Evolutionary conservation across 2,113 vertebrate species (phyloP).

Genomic region (Bos javanicus): DNA sequence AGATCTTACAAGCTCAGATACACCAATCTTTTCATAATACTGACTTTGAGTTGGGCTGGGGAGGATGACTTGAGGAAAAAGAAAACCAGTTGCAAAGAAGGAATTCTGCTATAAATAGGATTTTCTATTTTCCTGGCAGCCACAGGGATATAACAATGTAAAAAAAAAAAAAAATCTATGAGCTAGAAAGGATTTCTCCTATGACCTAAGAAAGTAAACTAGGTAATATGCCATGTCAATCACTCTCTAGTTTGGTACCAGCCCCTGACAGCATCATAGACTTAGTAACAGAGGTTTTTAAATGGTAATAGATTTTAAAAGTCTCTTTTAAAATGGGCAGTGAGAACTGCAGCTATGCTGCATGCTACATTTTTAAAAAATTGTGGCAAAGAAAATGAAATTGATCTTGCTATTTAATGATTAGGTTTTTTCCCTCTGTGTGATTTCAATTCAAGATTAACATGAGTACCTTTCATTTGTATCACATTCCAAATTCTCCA

Average conservation of each 20-base stretch:
- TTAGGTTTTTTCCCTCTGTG: background rate
- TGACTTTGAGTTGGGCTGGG: background rate
- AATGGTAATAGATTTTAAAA: background rate
- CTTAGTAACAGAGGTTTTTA: constrained; percentile 6
- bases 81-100: background rate
- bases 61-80: background rate
- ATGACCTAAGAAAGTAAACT: constrained; percentile 15
- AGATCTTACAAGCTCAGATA: background rate
- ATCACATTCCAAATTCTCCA: background rate
- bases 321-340: background rate
- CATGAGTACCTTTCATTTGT: background rate
- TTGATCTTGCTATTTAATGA: background rate
- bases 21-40: background rate
- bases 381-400: constrained; percentile 22
- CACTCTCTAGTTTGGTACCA: constrained; percentile 22
- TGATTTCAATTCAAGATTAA: constrained; percentile 20
- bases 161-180: constrained; percentile 16
- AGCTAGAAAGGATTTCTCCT: constrained; percentile 42
- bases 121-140: constrained; percentile 53
- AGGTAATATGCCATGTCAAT: background rate
- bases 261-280: background rate
- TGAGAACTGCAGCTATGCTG: background rate
- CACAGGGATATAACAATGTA: background rate
- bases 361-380: background rate
- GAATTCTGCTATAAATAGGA: constrained; percentile 33